phyloP scores from a whole-genome alignment of 2,888 invertebrate genomes.

The Rotaria macrura region DNA sequence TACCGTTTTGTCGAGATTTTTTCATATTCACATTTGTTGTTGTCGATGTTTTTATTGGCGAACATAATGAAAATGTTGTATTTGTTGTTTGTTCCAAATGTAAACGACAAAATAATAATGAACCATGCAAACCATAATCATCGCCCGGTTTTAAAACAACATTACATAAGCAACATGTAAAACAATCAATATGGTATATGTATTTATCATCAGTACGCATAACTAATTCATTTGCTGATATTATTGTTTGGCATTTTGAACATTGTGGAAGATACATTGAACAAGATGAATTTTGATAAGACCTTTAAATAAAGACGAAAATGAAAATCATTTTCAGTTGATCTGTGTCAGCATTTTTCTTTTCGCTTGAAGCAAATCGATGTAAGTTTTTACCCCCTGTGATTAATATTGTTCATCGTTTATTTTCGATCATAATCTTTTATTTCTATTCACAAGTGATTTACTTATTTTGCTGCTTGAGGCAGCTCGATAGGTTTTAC shows the following conservation, averaged over 20 bases:
- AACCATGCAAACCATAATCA: neutral
- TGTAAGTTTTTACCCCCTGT: no score
- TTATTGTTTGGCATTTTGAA: neutral
- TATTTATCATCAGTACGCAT: neutral
- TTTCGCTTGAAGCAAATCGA: no score
- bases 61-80: neutral
- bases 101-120: neutral
- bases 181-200: neutral
- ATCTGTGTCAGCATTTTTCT: no score
- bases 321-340: no score
- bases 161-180: neutral
- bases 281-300: no score
- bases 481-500: no score
- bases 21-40: neutral
- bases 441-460: no score
- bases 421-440: no score
- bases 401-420: no score
- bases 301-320: no score
- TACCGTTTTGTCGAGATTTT: neutral
- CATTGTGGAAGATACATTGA: neutral
- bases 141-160: neutral
- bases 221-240: neutral
- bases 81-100: neutral
- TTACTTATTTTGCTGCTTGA: no score
- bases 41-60: neutral